Percentiles rank a stretch among this genome's conserved stretches.
Conservation (phyloP, 2,888 invertebrate species). For the Philopedon plagiatum region DNA sequence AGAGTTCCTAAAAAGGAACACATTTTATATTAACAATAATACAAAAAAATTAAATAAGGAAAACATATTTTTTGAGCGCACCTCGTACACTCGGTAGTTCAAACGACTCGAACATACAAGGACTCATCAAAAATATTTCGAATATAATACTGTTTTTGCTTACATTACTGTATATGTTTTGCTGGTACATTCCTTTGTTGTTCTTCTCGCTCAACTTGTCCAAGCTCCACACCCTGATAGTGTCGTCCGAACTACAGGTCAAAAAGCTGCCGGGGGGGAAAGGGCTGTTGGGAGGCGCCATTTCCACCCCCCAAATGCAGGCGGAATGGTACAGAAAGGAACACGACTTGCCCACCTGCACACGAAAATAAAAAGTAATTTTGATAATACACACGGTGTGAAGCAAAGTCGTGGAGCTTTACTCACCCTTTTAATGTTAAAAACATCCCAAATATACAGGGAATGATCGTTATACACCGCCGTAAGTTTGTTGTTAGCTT, state of each 20-base stretch:
- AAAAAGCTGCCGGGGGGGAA: conserved; percentile 91
- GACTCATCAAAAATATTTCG: neutral
- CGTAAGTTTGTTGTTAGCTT: conserved; percentile 86
- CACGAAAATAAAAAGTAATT: conserved; percentile 26
- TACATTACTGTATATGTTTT: conserved; percentile 93
- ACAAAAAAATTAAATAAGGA: too few species aligned
- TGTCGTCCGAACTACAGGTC: conserved; percentile 97
- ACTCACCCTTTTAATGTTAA: conserved; percentile 86
- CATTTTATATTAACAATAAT: too few species aligned
- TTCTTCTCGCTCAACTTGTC: conserved; percentile 71
- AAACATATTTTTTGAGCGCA: too few species aligned
- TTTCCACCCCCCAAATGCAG: conserved; percentile 98
- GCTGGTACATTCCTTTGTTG: conserved; percentile 73
- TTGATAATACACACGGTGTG: too few species aligned
- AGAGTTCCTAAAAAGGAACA: conserved; percentile 76
- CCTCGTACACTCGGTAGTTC: too few species aligned
- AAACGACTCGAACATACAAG: too few species aligned
- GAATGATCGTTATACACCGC: conserved; percentile 98
- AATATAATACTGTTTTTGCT: conserved; percentile 65
- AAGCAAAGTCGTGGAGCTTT: neutral
- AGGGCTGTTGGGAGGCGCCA: conserved; percentile 70
- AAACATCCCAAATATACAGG: conserved; percentile 96
- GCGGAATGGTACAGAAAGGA: conserved; percentile 97
- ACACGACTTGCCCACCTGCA: conserved; percentile 90
- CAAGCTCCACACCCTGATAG: conserved; percentile 93